Evolutionary conservation across 2,113 vertebrate species (phyloP).

Genomic region (Nerophis lumbriciformis): DNA sequence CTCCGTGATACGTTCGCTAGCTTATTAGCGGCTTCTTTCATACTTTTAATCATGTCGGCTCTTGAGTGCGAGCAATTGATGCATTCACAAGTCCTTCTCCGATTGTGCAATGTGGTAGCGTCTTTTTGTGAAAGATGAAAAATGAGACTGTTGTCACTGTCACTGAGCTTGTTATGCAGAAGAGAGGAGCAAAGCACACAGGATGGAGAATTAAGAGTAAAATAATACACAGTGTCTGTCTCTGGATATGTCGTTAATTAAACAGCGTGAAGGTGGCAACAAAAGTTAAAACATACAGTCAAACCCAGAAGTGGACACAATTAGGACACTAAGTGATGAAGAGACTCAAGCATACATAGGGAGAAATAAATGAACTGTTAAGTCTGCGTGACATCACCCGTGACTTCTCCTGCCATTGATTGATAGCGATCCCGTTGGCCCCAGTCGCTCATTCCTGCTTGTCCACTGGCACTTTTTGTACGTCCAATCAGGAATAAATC

Average conservation of each 20-base stretch:
- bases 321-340: slow-evolving; percentile 69
- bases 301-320: slow-evolving; percentile 66
- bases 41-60: slow-evolving; percentile 52
- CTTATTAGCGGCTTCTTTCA: slow-evolving; percentile 59
- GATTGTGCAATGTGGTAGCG: slow-evolving; percentile 31
- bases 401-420: slow-evolving; percentile 64
- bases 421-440: slow-evolving; percentile 70
- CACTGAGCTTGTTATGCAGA: slow-evolving; percentile 12
- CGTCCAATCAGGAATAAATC: slow-evolving; percentile 76
- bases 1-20: slow-evolving; percentile 48
- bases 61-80: slow-evolving; percentile 45
- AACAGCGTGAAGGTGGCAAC: slow-evolving; percentile 47
- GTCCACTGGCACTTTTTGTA: slow-evolving; percentile 66
- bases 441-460: slow-evolving; percentile 63
- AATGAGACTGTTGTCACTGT: slow-evolving; percentile 22
- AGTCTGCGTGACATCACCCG: slow-evolving; percentile 64
- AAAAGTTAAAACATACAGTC: slow-evolving; percentile 59
- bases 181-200: slow-evolving; percentile 6
- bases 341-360: slow-evolving; percentile 46
- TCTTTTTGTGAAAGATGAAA: slow-evolving; percentile 30
- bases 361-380: slow-evolving; percentile 68
- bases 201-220: slow-evolving; percentile 12
- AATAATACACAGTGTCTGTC: slow-evolving; percentile 30
- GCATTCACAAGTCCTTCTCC: slow-evolving; percentile 36
- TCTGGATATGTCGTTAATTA: slow-evolving; percentile 60